Percentiles rank a stretch among this genome's conserved stretches.
These are phyloP conservation scores for Platyrinchus mystaceus DNA, from an alignment of 2,797 vertebrate genomes.

Conservation along the genomic window DNA sequence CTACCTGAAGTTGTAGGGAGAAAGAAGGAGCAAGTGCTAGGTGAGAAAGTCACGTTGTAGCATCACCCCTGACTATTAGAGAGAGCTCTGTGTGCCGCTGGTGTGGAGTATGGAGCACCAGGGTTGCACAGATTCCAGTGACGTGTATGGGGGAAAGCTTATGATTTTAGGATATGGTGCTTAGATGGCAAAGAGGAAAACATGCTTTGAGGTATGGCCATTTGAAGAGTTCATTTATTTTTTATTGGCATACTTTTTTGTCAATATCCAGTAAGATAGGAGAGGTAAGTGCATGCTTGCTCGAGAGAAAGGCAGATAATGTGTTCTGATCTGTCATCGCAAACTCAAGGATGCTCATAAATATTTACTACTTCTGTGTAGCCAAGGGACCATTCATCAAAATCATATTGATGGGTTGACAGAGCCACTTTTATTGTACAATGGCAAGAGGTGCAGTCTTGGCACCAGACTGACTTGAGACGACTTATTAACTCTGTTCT, in stretches of 20 bases:
- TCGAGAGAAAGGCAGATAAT: not conserved
- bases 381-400: not conserved
- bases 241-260: not conserved
- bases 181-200: not conserved
- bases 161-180: not conserved
- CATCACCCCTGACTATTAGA: rapidly evolving
- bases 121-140: not conserved
- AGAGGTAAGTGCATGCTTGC: not conserved
- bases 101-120: not conserved
- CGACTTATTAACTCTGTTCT: not conserved
- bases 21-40: not conserved
- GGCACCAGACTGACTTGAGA: not conserved
- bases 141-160: rapidly evolving
- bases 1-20: not conserved
- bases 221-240: not conserved
- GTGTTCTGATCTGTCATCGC: not conserved
- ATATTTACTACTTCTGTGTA: not conserved
- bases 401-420: not conserved
- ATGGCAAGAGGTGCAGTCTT: not conserved
- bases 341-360: not conserved
- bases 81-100: not conserved
- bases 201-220: not conserved
- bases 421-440: not conserved
- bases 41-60: not conserved
- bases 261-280: not conserved